phyloP scores from a whole-genome alignment of 1,140 invertebrate species.

The Conus betulinus region DNA sequence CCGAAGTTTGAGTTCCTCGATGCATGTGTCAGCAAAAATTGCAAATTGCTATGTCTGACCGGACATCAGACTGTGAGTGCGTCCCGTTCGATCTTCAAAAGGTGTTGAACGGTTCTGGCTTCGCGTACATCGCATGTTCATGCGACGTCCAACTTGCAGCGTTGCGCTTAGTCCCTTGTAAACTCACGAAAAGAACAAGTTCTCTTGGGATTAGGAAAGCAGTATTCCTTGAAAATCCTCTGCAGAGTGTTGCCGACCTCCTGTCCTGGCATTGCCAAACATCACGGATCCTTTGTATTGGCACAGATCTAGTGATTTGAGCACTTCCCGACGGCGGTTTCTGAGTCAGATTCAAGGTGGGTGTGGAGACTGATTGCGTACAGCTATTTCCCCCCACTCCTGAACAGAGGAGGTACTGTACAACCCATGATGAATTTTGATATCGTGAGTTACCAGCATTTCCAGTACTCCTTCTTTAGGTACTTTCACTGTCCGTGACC shows the following conservation, averaged over 20 bases:
- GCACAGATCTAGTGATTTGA: too few species aligned
- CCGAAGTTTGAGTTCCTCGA: not conserved
- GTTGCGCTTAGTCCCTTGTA: slow-evolving; percentile 17
- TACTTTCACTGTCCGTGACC: slow-evolving; percentile 45
- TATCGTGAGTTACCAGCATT: slow-evolving; percentile 52
- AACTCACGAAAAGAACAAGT: slow-evolving; percentile 7
- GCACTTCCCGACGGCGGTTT: too few species aligned
- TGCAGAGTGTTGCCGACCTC: slow-evolving; percentile 22
- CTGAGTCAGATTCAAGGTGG: slow-evolving; percentile 52
- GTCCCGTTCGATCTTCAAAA: not conserved
- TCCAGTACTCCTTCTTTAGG: slow-evolving; percentile 45
- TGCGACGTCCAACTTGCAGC: slow-evolving; percentile 35
- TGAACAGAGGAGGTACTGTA: too few species aligned
- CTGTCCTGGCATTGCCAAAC: slow-evolving; percentile 38
- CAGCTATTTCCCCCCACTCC: slow-evolving; percentile 10
- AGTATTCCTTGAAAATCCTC: slow-evolving; percentile 43
- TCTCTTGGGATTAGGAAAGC: slow-evolving; percentile 37
- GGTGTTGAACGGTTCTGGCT: slow-evolving; percentile 17
- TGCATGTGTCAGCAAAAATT: not conserved
- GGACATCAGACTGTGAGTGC: not conserved
- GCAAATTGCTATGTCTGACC: not conserved
- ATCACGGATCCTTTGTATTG: slow-evolving; percentile 46
- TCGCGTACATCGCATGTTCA: slow-evolving; percentile 37
- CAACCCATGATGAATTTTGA: slow-evolving; percentile 22
- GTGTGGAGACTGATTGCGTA: slow-evolving; percentile 42